These are phyloP conservation scores for Sinocyclocheilus anshuiensis DNA, from an alignment of 2,113 vertebrate genomes.

Conservation along the genomic window DNA sequence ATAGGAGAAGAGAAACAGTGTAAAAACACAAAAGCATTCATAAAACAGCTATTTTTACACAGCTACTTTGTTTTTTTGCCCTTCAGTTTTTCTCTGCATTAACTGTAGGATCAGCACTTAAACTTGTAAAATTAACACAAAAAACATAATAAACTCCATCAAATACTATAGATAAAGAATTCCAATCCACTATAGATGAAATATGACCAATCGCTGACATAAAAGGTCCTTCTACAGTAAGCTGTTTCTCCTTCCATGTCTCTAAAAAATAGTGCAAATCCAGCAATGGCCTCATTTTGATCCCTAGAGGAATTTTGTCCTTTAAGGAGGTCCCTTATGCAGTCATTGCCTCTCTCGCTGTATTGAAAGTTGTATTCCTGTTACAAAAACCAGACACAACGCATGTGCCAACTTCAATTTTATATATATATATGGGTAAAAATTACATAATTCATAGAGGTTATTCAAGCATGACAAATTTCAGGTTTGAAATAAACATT, in stretches of 20 bases:
- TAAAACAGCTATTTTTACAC: conserved; percentile 42
- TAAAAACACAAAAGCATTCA: conserved; percentile 10
- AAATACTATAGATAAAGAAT: background rate
- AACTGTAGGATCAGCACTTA: conserved; percentile 42
- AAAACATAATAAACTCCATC: background rate
- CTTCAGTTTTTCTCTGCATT: conserved; percentile 45
- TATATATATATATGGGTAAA: background rate
- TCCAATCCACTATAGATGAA: background rate
- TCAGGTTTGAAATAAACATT: background rate
- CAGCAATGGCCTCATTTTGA: conserved; percentile 49
- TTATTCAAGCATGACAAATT: background rate
- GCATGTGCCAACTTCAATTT: background rate
- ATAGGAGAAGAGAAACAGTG: conserved; percentile 29
- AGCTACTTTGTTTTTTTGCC: conserved; percentile 42
- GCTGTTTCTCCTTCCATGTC: conserved; percentile 14
- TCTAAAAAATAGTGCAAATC: conserved; percentile 23
- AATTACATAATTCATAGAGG: background rate
- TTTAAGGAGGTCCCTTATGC: conserved; percentile 40
- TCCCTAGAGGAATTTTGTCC: conserved; percentile 56
- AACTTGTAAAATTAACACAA: background rate
- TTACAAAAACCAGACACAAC: conserved; percentile 63
- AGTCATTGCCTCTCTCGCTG: conserved; percentile 41
- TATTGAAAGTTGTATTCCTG: conserved; percentile 49
- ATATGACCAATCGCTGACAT: background rate
- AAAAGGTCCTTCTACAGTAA: conserved; percentile 6